Evolutionary conservation across 2,113 vertebrate genomes (phyloP).

Genomic region (Peromyscus californicus): DNA sequence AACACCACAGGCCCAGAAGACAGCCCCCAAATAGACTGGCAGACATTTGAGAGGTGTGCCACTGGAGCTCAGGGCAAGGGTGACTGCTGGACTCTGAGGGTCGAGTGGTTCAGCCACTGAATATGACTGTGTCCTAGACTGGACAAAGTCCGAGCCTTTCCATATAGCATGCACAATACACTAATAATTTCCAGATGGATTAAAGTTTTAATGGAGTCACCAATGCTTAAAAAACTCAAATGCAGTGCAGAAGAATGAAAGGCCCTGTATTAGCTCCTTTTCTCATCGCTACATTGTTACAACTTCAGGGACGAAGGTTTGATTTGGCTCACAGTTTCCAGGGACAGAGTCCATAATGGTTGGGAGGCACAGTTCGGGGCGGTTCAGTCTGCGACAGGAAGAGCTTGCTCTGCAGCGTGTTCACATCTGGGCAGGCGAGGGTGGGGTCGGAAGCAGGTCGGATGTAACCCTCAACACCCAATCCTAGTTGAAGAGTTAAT

Average conservation of each 20-base stretch:
- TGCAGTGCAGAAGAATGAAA: neutral
- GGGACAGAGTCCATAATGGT: neutral
- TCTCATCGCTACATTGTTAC: neutral
- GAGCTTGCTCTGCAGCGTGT: fast-evolving
- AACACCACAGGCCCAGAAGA: neutral
- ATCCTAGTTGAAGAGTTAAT: neutral
- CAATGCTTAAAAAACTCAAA: neutral
- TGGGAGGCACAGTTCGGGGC: neutral
- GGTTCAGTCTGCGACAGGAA: neutral
- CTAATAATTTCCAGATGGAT: neutral
- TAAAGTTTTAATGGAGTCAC: neutral
- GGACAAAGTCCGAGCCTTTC: neutral
- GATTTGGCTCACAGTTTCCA: neutral
- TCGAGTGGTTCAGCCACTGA: neutral
- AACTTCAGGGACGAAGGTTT: neutral
- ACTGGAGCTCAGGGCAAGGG: neutral
- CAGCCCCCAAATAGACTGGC: neutral
- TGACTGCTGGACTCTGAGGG: neutral
- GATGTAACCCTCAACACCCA: neutral
- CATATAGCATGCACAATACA: neutral
- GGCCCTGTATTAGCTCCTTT: neutral
- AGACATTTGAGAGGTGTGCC: neutral
- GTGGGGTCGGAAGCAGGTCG: too few relatives aligned
- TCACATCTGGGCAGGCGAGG: neutral
- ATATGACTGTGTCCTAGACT: neutral